Evolutionary conservation across 1,140 invertebrate species (phyloP).

Genomic region (Andricus grossulariae): DNA sequence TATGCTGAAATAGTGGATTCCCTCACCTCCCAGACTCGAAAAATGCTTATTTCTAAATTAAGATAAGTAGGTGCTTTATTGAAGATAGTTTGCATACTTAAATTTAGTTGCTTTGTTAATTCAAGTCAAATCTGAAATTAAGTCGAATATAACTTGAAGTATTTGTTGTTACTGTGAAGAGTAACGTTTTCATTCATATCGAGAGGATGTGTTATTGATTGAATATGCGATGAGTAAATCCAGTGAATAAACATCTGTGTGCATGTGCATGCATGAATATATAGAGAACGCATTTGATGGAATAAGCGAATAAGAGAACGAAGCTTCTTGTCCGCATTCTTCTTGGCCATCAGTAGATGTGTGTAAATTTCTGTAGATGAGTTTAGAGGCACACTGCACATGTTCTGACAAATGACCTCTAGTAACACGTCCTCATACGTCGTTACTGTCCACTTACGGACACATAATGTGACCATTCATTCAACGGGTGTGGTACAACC

Average conservation of each 20-base stretch:
- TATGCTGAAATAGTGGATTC: too few relatives aligned
- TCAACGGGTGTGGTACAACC: slow-evolving; percentile 14
- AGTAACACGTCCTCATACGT: slow-evolving; percentile 9
- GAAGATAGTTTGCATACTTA: too few relatives aligned
- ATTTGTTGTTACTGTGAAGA: too few relatives aligned
- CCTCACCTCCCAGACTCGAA: too few relatives aligned
- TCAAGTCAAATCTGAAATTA: too few relatives aligned
- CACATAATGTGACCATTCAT: slow-evolving; percentile 20
- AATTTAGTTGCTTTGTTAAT: too few relatives aligned
- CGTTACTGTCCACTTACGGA: slow-evolving; percentile 11
- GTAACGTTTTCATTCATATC: not conserved
- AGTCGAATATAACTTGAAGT: too few relatives aligned
- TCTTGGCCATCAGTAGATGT: not conserved
- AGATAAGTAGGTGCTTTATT: too few relatives aligned
- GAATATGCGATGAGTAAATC: slow-evolving; percentile 13
- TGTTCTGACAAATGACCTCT: slow-evolving; percentile 22
- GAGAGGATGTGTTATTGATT: slow-evolving; percentile 1
- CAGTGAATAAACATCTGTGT: too few relatives aligned
- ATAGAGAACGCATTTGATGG: not conserved
- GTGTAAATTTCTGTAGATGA: not conserved
- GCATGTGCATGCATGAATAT: not conserved
- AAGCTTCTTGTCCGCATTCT: slow-evolving; percentile 26
- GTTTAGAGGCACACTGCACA: not conserved
- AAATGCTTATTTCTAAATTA: too few relatives aligned
- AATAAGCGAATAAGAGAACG: slow-evolving; percentile 6